phyloP scores from a whole-genome alignment of 2,888 invertebrate species.

The Koerneria pararmatus region DNA sequence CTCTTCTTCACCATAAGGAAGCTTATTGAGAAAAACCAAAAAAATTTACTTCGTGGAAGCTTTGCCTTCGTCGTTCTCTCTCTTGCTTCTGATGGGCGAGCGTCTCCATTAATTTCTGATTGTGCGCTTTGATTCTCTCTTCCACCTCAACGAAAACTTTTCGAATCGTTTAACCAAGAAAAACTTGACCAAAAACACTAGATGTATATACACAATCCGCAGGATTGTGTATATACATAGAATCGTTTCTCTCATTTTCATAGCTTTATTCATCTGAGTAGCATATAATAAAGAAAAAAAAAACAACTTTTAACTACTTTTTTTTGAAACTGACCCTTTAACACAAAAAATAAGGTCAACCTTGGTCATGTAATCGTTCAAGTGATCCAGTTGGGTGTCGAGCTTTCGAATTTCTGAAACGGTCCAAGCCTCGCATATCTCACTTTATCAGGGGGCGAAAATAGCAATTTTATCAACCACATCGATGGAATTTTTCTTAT shows the following conservation, averaged over 20 bases:
- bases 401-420: constrained; percentile 57
- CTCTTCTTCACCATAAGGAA: neutral
- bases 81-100: constrained; percentile 54
- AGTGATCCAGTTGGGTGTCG: constrained; percentile 57
- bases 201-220: too few relatives aligned
- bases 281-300: neutral
- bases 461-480: too few relatives aligned
- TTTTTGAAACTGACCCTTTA: too few relatives aligned
- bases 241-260: neutral
- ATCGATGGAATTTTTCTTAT: too few relatives aligned
- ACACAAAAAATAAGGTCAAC: constrained; percentile 29
- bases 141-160: constrained; percentile 13
- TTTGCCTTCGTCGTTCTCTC: constrained; percentile 53
- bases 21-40: neutral
- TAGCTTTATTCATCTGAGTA: neutral
- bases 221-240: neutral
- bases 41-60: constrained; percentile 53
- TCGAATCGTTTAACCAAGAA: too few relatives aligned
- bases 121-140: constrained; percentile 36
- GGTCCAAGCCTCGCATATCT: neutral
- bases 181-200: too few relatives aligned
- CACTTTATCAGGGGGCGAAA: too few relatives aligned
- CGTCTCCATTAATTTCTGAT: constrained; percentile 51
- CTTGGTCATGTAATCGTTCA: constrained; percentile 58
- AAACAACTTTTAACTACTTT: neutral